Percentiles rank a stretch among this genome's conserved stretches.
Conservation (phyloP, 1,140 invertebrate genomes). For the Periplaneta americana region DNA sequence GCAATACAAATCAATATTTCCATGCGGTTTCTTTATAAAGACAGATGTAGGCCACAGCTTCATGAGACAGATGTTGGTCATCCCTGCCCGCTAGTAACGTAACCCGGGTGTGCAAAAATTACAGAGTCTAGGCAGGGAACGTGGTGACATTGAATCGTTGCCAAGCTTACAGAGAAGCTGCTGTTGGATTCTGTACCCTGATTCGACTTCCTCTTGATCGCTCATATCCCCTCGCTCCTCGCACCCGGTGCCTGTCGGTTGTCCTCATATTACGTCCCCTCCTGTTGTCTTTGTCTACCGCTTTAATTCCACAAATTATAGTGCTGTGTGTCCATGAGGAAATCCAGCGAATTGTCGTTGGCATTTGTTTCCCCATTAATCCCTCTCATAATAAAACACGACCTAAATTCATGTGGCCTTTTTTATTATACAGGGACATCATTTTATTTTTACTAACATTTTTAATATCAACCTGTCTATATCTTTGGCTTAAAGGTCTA, state of each 20-base stretch:
- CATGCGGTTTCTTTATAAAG: too few species aligned
- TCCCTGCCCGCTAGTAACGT: neutral
- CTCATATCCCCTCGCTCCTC: neutral
- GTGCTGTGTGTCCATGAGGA: neutral
- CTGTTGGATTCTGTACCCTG: neutral
- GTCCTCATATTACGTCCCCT: neutral
- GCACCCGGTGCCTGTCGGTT: neutral
- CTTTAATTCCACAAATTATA: neutral
- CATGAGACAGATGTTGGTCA: neutral
- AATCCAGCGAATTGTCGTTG: neutral
- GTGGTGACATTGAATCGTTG: neutral
- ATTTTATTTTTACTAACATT: too few species aligned
- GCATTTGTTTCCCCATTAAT: too few species aligned
- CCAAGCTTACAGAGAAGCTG: neutral
- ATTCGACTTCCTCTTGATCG: neutral
- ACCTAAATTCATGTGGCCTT: too few species aligned
- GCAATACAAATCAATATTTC: too few species aligned
- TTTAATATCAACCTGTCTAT: too few species aligned
- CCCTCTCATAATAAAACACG: too few species aligned
- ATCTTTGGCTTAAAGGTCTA: too few species aligned
- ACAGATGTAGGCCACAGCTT: neutral
- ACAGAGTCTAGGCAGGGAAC: neutral
- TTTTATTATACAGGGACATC: too few species aligned
- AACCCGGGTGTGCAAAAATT: neutral
- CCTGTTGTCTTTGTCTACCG: neutral